Base-by-base conservation (phyloP, 2,797 vertebrate genomes). In the Pristis pectinata region DNA sequence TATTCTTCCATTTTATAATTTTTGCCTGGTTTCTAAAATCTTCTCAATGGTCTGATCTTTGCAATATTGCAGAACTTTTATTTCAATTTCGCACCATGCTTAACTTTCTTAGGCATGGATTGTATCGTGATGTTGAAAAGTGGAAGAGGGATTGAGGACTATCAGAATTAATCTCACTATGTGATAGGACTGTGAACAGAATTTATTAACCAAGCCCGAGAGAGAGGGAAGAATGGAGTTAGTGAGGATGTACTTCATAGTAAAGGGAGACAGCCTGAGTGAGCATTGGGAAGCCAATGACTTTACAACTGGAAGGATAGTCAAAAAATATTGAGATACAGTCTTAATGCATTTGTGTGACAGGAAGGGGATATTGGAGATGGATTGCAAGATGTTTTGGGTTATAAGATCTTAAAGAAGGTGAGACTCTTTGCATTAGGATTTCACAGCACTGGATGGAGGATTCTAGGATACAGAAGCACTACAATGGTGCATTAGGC, bases 101-200 rank as follows among this genome's bases (percentile, higher is more conserved):
- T 70, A 70, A 22, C 19, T 49, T 49, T 49, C 49, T 49, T 49
- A 49, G 49, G 49, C 67, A 70, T 70, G 67, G 30, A 3, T 79
- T 3, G 11, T 79, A 49, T 49, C n/a, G 72, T 24, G 27, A 34
- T 34, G 27, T 41, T n/a, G n/a, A 41, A 19, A n/a, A 41, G 3
- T n/a, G 77, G 7, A 95, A 95, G 95, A 95, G 95, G 94, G 76
- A 67, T 76, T 92, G 85, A 89, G 8, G 34, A n/a, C 15, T 56
- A 19, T 34, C 49, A 30, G 34, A 76, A 41, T 37, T 13, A 13
- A n/a, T 79, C n/a, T 79, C n/a, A 79, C 76, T 37, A 79, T 79
- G n/a, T 79, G n/a, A 6, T 3, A 79, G 0, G n/a, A 79, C n/a
- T 79, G 27, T 79, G n/a, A n/a, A 37, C 76, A 30, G 76, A 37